These are phyloP conservation scores for Synergus laeviventris DNA, from an alignment of 2,888 invertebrate species.

Conservation along the genomic window DNA sequence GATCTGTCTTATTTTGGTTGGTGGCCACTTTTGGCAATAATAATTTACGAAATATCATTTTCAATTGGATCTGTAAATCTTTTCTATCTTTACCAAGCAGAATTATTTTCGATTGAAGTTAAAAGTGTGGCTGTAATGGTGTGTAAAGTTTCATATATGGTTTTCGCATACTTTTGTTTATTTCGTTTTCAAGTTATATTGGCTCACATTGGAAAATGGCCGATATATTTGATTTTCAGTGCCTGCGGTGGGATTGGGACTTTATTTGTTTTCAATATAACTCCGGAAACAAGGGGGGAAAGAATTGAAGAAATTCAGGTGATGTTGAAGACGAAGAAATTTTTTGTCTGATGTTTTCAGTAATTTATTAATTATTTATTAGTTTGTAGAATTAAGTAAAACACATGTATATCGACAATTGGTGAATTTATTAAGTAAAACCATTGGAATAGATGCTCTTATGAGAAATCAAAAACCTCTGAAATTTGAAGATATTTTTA, in stretches of 20 bases:
- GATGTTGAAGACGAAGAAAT: background rate
- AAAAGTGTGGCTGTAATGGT: slow-evolving; percentile 18
- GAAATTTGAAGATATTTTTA: too few relatives aligned
- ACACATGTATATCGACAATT: too few relatives aligned
- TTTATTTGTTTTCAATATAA: background rate
- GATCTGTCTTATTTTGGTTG: background rate
- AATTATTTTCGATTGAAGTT: slow-evolving; percentile 12
- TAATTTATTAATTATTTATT: background rate
- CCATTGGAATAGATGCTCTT: too few relatives aligned
- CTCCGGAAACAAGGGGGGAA: slow-evolving; percentile 6
- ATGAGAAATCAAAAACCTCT: too few relatives aligned
- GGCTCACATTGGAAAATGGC: background rate
- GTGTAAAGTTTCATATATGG: slow-evolving; percentile 14
- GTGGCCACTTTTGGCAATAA: background rate
- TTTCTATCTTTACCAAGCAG: slow-evolving; percentile 21
- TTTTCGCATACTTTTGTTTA: slow-evolving; percentile 7
- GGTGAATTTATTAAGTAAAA: too few relatives aligned
- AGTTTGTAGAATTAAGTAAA: background rate
- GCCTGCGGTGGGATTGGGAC: background rate
- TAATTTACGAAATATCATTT: background rate
- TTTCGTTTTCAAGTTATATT: slow-evolving; percentile 15
- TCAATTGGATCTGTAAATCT: slow-evolving; percentile 3
- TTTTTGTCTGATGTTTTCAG: background rate
- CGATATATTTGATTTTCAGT: slow-evolving; percentile 4
- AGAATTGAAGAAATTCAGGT: slow-evolving; percentile 13